These are phyloP conservation scores for Leucozona laternaria DNA, from an alignment of 2,888 invertebrate species.

Conservation along the genomic window DNA sequence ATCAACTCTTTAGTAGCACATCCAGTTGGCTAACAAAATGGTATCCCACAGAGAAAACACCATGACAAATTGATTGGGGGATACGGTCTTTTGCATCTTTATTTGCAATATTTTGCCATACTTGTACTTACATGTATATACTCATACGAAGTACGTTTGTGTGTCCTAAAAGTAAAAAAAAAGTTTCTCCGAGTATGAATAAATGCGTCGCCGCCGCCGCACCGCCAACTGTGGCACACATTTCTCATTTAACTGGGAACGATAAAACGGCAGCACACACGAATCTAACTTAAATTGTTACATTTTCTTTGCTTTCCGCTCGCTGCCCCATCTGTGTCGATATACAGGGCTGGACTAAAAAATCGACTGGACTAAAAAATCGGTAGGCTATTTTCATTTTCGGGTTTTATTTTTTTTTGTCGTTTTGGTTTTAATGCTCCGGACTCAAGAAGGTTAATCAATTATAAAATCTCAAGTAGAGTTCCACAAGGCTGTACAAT, in stretches of 20 bases:
- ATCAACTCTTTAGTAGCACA: slow-evolving; percentile 36
- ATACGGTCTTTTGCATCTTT: slow-evolving; percentile 48
- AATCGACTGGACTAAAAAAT: not conserved
- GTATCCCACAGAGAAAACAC: slow-evolving; percentile 27
- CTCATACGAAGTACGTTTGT: slow-evolving; percentile 37
- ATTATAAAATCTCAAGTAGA: no score
- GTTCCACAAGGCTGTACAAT: not conserved
- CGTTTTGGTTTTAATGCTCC: no score
- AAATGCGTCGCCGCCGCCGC: slow-evolving; percentile 24
- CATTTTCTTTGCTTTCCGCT: slow-evolving; percentile 27
- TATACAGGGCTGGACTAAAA: not conserved
- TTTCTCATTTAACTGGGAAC: slow-evolving; percentile 42
- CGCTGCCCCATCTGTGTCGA: slow-evolving; percentile 15
- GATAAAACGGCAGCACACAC: slow-evolving; percentile 48
- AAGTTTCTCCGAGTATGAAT: not conserved
- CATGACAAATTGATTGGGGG: slow-evolving; percentile 56
- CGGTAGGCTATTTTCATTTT: not conserved
- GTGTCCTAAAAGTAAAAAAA: slow-evolving; percentile 60
- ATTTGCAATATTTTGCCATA: slow-evolving; percentile 15
- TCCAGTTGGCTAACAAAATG: slow-evolving; percentile 38
- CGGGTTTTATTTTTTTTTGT: not conserved
- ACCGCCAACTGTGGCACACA: slow-evolving; percentile 28
- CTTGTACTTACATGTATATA: no score
- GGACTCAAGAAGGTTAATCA: no score
- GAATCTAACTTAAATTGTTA: slow-evolving; percentile 54